Percentiles rank a stretch among this genome's conserved stretches.
Conservation (phyloP, 2,113 vertebrate genomes). For the Heliornis fulica region DNA sequence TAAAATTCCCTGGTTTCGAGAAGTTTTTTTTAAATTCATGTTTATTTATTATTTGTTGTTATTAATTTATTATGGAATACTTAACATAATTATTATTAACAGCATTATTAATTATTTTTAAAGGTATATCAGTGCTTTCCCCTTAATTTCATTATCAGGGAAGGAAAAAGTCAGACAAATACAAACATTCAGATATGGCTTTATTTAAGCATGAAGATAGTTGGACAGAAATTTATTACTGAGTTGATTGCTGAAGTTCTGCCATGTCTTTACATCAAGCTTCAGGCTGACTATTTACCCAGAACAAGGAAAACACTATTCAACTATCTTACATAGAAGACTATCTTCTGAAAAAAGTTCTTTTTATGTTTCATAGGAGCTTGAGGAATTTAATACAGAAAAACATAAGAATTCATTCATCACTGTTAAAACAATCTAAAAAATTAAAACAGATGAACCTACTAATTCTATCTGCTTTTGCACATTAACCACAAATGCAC, state of each 20-base stretch:
- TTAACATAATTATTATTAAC: background rate
- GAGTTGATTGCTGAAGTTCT: background rate
- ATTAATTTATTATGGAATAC: background rate
- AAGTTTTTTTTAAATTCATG: background rate
- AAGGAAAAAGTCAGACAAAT: background rate
- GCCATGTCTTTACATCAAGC: background rate
- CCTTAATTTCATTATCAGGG: background rate
- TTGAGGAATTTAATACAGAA: background rate
- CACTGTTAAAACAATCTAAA: too few relatives aligned
- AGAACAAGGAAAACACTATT: background rate
- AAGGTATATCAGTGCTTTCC: background rate
- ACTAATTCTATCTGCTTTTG: background rate
- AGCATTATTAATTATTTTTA: background rate
- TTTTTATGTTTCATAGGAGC: background rate
- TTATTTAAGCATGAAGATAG: background rate
- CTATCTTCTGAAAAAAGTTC: background rate
- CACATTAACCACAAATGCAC: background rate
- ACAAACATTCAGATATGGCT: background rate
- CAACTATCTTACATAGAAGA: background rate
- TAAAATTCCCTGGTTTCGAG: background rate
- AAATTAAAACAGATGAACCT: background rate
- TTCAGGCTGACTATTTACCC: background rate
- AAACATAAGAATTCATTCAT: background rate
- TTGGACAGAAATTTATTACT: background rate
- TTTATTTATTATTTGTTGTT: background rate